These are phyloP conservation scores for Aix galericulata DNA, from an alignment of 2,113 vertebrate genomes.

Conservation along the genomic window DNA sequence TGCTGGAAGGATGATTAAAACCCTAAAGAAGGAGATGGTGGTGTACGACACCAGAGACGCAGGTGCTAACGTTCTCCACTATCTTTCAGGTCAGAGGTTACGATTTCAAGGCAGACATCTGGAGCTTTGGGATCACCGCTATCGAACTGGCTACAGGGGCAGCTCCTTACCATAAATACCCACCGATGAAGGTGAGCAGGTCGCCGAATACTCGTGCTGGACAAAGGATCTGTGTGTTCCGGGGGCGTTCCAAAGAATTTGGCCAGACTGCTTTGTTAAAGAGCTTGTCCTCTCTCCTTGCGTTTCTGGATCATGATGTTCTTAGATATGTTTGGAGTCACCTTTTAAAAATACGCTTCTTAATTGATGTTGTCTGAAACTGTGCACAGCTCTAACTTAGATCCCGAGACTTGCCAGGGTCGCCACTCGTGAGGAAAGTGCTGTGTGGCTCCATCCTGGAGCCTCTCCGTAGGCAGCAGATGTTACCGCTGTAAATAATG, in stretches of 20 bases:
- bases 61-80: neutral
- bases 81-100: conserved; percentile 91
- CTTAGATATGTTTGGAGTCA: neutral
- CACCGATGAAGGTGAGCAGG: conserved; percentile 92
- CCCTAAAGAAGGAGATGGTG: neutral
- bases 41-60: neutral
- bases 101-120: conserved; percentile 99
- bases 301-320: neutral
- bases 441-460: neutral
- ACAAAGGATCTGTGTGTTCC: neutral
- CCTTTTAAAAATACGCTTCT: neutral
- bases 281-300: neutral
- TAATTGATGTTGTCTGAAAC: neutral
- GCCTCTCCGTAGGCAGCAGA: neutral
- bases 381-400: neutral
- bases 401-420: neutral
- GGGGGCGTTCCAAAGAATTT: neutral
- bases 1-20: neutral
- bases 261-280: neutral
- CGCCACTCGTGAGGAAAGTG: neutral
- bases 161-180: conserved; percentile 98
- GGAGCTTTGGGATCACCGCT: conserved; percentile 99
- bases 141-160: conserved; percentile 96
- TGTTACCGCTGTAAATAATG: neutral
- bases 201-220: neutral